Percentiles rank a stretch among this genome's conserved stretches.
These are phyloP conservation scores for Megalurothrips usitatus DNA, from an alignment of 2,888 invertebrate species.

Conservation along the genomic window DNA sequence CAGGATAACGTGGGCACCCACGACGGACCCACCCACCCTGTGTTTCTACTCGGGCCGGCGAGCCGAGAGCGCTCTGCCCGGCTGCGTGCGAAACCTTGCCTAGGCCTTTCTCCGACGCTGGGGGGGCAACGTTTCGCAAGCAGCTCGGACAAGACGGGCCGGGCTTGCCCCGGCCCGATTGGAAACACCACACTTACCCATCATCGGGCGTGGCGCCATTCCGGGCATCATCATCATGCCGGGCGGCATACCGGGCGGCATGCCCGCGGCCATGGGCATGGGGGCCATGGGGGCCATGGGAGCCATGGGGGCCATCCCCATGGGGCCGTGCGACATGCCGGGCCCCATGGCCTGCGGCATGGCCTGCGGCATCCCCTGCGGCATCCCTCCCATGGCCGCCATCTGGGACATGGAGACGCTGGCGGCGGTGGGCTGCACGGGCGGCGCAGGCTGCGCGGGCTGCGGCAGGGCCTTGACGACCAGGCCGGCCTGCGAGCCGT, in stretches of 20 bases:
- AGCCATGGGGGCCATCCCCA: constrained; percentile 56
- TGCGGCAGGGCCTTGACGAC: constrained; percentile 37
- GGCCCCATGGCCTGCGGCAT: constrained; percentile 30
- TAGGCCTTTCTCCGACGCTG: too few species aligned
- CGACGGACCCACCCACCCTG: too few species aligned
- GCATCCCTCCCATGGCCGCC: constrained; percentile 36
- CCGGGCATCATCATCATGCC: constrained; percentile 27
- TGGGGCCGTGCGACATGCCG: constrained; percentile 51
- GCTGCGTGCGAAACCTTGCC: too few species aligned
- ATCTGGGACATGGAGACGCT: constrained; percentile 47
- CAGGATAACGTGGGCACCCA: too few species aligned
- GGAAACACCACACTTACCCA: constrained; percentile 27
- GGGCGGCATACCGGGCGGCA: constrained; percentile 35
- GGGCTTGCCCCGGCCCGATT: too few species aligned
- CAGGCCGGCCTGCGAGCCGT: neutral
- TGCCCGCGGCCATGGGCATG: constrained; percentile 34
- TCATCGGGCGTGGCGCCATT: constrained; percentile 28
- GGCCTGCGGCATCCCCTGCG: neutral
- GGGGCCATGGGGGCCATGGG: constrained; percentile 43
- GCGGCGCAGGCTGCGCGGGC: constrained; percentile 45
- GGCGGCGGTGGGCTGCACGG: constrained; percentile 45
- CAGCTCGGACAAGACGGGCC: too few species aligned
- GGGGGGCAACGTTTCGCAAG: too few species aligned
- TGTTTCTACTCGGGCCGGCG: too few species aligned
- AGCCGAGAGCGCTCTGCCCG: too few species aligned